Evolutionary conservation across 2,797 vertebrate species (phyloP).

Genomic region (Acestrorhynchus altus): DNA sequence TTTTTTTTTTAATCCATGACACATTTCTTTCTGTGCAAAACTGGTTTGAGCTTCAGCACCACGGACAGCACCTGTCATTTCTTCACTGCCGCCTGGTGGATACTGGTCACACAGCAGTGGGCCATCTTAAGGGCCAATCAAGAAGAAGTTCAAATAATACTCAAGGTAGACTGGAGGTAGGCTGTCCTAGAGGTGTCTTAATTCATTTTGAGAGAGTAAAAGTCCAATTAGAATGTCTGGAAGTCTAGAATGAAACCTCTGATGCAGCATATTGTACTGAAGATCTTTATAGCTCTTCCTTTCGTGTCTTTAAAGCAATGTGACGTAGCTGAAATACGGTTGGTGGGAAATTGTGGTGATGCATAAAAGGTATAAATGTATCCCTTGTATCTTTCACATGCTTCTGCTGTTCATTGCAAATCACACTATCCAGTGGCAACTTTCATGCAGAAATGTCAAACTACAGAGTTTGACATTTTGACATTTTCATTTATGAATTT

Average conservation of each 20-base stretch:
- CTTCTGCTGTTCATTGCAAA: slow-evolving; percentile 23
- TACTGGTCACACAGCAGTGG: neutral
- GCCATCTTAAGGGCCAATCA: neutral
- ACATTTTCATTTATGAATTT: slow-evolving; percentile 55
- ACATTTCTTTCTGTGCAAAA: neutral
- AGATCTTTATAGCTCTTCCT: neutral
- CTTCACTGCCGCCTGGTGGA: slow-evolving; percentile 42
- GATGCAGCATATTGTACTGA: neutral
- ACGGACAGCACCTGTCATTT: slow-evolving; percentile 5
- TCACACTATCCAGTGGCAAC: slow-evolving; percentile 35
- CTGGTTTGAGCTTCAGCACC: neutral
- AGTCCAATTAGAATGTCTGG: neutral
- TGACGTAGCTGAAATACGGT: neutral
- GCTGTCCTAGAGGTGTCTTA: neutral
- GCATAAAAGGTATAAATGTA: neutral
- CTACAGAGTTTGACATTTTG: slow-evolving; percentile 48
- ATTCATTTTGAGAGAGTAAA: neutral
- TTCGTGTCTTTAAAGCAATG: too few species aligned
- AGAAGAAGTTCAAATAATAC: neutral
- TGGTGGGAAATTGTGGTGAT: neutral
- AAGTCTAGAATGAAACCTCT: neutral
- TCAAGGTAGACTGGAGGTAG: neutral
- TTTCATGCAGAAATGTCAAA: slow-evolving; percentile 55
- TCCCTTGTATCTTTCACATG: neutral
- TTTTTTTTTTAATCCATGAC: slow-evolving; percentile 3